A percentile compares a stretch with the other conserved stretches of the same genome.
Conservation (phyloP, 2,113 vertebrate genomes). For the Platichthys flesus region DNA sequence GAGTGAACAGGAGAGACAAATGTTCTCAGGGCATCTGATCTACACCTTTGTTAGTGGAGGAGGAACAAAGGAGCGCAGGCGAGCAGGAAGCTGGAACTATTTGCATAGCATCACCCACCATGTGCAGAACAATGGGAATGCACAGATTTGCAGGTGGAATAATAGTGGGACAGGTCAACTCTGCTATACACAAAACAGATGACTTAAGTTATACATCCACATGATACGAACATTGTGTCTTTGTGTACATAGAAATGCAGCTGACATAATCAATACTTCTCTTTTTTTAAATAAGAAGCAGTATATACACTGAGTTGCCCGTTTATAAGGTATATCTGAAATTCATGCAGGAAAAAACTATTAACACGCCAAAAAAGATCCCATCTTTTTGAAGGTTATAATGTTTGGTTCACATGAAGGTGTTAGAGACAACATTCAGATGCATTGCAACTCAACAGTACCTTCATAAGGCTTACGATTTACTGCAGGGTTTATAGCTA, state of each 20-base stretch:
- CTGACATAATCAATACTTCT: not conserved
- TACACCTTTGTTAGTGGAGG: constrained; percentile 38
- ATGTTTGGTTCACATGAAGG: not conserved
- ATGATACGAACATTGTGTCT: not conserved
- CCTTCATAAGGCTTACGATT: too few species aligned
- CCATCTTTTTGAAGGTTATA: too few species aligned
- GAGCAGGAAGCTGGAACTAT: constrained; percentile 30
- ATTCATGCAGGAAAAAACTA: too few species aligned
- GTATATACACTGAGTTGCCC: too few species aligned
- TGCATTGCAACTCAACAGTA: too few species aligned
- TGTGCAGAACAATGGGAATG: not conserved
- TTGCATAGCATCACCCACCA: constrained; percentile 23
- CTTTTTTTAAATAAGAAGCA: not conserved
- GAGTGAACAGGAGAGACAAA: constrained; percentile 41
- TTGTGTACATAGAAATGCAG: not conserved
- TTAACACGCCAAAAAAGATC: too few species aligned
- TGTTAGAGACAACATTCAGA: not conserved
- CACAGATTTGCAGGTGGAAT: constrained; percentile 19
- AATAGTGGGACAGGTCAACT: not conserved
- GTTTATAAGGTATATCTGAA: too few species aligned
- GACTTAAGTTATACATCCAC: not conserved
- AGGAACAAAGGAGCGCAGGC: constrained; percentile 31
- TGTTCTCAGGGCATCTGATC: constrained; percentile 51
- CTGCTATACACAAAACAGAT: not conserved
- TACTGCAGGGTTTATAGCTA: too few species aligned